phyloP scores from a whole-genome alignment of 1,140 invertebrate genomes.

The Prorops nasuta region DNA sequence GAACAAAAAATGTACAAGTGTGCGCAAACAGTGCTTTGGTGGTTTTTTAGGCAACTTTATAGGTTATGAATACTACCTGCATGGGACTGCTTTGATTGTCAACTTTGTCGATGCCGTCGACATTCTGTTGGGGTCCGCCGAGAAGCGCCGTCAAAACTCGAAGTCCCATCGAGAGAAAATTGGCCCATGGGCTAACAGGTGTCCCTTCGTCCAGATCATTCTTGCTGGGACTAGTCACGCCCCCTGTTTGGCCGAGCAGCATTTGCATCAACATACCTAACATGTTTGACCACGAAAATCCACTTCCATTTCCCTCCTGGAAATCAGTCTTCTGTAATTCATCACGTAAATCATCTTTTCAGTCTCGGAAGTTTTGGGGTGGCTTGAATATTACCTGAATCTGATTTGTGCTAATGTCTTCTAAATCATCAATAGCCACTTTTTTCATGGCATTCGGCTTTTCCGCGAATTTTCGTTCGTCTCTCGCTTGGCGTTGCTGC shows the following conservation, averaged over 20 bases:
- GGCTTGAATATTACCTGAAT: conserved; percentile 59
- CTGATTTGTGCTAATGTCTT: conserved; percentile 78
- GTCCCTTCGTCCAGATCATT: conserved; percentile 70
- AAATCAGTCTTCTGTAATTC: no score
- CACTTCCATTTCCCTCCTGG: conserved; percentile 59
- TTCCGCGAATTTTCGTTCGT: conserved; percentile 78
- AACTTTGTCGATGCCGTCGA: conserved; percentile 84
- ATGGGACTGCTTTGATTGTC: conserved; percentile 78
- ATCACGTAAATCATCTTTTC: no score
- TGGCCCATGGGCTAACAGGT: conserved; percentile 78
- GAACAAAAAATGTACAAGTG: no score
- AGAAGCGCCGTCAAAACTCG: conserved; percentile 81
- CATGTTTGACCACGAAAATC: conserved; percentile 84
- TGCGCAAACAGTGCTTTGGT: no score
- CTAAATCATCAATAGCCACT: conserved; percentile 75
- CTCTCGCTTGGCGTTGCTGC: conserved; percentile 52
- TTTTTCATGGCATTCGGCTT: conserved; percentile 87
- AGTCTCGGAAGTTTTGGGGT: no score
- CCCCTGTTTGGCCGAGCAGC: conserved; percentile 66
- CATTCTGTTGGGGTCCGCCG: conserved; percentile 66
- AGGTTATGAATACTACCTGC: no score
- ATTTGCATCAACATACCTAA: conserved; percentile 83
- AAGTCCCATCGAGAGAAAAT: conserved; percentile 75
- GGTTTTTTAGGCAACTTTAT: no score
- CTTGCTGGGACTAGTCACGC: conserved; percentile 71